Evolutionary conservation across 1,140 invertebrate genomes (phyloP), one percentile per base, ranked within the genome.

Genomic region (Magallana gigas): DNA sequence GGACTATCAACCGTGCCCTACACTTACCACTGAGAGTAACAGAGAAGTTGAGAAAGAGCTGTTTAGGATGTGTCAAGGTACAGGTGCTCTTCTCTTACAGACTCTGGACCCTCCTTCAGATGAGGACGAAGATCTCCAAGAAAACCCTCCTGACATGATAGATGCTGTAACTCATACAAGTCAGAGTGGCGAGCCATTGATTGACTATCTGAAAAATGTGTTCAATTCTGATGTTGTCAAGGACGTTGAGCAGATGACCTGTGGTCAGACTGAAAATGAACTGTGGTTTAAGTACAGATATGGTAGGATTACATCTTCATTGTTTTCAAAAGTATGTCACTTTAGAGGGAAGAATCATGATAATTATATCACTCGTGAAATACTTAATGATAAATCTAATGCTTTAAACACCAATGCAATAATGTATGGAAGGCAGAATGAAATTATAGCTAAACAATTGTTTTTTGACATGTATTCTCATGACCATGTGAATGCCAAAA

Each of bases 261-360:
- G 18, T 36, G 71, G 71, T 48, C 85, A 86, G 48, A 82, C n/a
- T 85, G 57, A 62, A 62, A 62, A 64, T 85, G 57, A 59, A 23
- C 18, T 59, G 48, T 36, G 36, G 36, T 36, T 36, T 36, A 36
- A 36, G 36, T 36, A 36, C 36, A 36, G 36, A 36, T 36, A 64
- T 62, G 83, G 83, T 62, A 60, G 83, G 14, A 62, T 85, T 7
- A 85, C 58, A 11, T n/a, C 36, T 36, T 36, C 36, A 36, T 36
- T 36, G 36, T 36, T 36, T 36, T 36, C 36, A 36, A 36, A 11
- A 57, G 29, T 18, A 59, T 16, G 57, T 18, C 83, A 85, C 16
- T 85, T 23, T 56, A 18, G 18, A 12, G 18, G 18, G 29, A 36
- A n/a, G 18, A 62, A 29, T 62, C 11, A 85, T 85, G 83, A 85